These are phyloP conservation scores for Limnephilus marmoratus DNA, from an alignment of 2,888 invertebrate species.

Conservation along the genomic window DNA sequence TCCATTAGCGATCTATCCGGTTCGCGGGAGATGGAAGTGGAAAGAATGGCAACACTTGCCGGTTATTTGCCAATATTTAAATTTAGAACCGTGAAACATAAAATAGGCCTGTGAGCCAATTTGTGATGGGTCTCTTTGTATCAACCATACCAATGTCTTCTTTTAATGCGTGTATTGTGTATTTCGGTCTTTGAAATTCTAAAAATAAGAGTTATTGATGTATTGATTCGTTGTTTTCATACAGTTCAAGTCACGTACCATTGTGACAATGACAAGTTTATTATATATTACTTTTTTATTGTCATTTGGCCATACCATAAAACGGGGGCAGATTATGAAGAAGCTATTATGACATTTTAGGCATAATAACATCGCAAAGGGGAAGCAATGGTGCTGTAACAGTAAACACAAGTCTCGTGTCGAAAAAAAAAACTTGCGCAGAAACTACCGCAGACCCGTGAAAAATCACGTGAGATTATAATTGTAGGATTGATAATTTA, in stretches of 20 bases:
- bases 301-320: not conserved
- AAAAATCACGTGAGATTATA: too few species aligned
- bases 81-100: not conserved
- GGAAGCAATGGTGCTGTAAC: not conserved
- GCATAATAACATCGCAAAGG: not conserved
- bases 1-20: conserved; percentile 26
- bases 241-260: too few species aligned
- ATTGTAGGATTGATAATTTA: too few species aligned
- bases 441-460: too few species aligned
- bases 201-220: not conserved
- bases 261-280: not conserved
- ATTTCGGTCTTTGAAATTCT: not conserved
- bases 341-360: not conserved
- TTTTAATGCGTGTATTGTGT: not conserved
- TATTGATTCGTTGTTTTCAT: not conserved
- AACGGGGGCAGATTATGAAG: not conserved
- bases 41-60: not conserved
- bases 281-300: not conserved
- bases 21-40: not conserved
- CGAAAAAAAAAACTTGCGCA: too few species aligned
- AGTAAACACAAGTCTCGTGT: not conserved
- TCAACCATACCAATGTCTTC: not conserved
- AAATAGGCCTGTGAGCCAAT: not conserved
- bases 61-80: not conserved
- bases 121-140: not conserved